Conservation (phyloP, 2,113 vertebrate species). For the Rattus rattus region DNA sequence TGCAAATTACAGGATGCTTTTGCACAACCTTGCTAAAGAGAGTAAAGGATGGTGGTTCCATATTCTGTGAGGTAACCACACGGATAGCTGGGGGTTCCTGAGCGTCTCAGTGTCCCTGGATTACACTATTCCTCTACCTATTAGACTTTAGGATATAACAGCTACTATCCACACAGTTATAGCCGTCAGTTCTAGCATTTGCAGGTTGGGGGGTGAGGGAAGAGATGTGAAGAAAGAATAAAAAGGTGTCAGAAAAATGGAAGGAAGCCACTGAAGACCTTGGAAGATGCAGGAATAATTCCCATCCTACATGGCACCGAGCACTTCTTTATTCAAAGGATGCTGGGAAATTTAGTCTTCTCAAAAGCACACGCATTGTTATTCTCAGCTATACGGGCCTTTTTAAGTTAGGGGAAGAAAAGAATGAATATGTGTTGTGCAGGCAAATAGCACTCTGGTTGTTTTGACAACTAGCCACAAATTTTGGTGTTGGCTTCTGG, state of each 20-base stretch:
- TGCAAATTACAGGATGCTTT: background rate
- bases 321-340: background rate
- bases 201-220: background rate
- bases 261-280: background rate
- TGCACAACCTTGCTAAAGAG: background rate
- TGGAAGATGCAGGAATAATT: background rate
- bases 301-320: background rate
- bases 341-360: background rate
- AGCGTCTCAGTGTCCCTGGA: background rate
- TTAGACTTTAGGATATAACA: background rate
- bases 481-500: constrained; percentile 12
- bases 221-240: background rate
- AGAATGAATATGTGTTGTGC: background rate
- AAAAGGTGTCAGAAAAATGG: background rate
- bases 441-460: background rate
- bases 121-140: background rate
- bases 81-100: too few species aligned
- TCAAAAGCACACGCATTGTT: background rate
- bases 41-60: background rate
- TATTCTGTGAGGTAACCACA: background rate
- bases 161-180: background rate
- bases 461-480: constrained; percentile 32
- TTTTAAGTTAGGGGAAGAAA: background rate
- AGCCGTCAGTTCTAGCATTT: background rate
- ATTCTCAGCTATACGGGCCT: background rate